Evolutionary conservation across 2,888 invertebrate species (phyloP).

Genomic region (Hypolimnas misippus): DNA sequence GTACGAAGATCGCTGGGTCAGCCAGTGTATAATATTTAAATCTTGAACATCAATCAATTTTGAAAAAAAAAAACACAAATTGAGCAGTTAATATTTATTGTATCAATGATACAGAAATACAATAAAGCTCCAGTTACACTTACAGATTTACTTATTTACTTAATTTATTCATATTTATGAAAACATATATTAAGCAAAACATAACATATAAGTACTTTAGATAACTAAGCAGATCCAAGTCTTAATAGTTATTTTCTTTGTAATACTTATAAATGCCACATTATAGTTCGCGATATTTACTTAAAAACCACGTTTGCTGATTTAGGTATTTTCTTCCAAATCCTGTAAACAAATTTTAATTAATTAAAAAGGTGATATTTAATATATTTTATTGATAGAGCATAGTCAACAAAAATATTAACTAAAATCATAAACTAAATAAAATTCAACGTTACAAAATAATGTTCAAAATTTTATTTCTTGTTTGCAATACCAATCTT

Average conservation of each 20-base stretch:
- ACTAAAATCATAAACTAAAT: too few relatives aligned
- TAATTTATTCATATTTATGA: conserved; percentile 14
- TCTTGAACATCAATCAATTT: background rate
- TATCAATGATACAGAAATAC: conserved; percentile 32
- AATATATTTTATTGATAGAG: too few relatives aligned
- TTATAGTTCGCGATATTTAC: background rate
- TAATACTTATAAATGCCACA: conserved; percentile 31
- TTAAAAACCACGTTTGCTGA: background rate
- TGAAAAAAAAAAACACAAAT: conserved; percentile 15
- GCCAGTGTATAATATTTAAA: background rate
- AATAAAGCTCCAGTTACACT: conserved; percentile 28
- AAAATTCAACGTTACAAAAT: too few relatives aligned
- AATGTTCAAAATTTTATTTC: too few relatives aligned
- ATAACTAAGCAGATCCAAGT: conserved; percentile 24
- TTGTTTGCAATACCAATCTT: too few relatives aligned
- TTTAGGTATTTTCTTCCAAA: conserved; percentile 62
- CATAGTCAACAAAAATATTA: background rate
- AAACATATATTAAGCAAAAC: conserved; percentile 7
- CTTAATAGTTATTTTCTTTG: conserved; percentile 15
- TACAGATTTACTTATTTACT: conserved; percentile 6
- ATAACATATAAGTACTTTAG: conserved; percentile 12
- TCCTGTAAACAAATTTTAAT: conserved; percentile 55
- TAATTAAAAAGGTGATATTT: too few relatives aligned
- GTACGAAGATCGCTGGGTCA: too few relatives aligned
- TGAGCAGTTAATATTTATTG: conserved; percentile 32